Conservation (phyloP, 2,888 invertebrate genomes). For the Lithophane ornitopus region DNA sequence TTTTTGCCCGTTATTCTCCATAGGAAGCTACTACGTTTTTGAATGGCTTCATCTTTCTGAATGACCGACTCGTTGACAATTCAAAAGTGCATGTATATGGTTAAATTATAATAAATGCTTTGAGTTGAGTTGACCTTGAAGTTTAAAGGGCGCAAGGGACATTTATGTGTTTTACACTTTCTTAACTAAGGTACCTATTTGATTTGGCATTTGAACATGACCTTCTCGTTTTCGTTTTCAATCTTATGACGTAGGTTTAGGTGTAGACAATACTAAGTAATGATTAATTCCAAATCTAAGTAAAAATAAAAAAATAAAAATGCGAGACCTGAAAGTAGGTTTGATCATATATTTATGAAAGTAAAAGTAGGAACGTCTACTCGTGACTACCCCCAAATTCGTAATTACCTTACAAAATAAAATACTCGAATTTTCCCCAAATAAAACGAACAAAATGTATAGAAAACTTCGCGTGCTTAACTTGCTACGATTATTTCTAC, state of each 20-base stretch:
- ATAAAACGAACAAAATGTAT: constrained; percentile 37
- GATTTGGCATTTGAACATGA: not conserved
- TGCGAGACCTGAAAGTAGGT: not conserved
- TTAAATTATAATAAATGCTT: not conserved
- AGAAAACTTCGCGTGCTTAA: constrained; percentile 46
- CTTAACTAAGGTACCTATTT: not conserved
- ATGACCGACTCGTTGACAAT: not conserved
- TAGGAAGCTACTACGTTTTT: not conserved
- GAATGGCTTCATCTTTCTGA: not conserved
- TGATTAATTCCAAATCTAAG: not conserved
- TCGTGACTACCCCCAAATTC: constrained; percentile 19
- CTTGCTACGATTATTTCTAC: constrained; percentile 67
- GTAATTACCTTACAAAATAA: constrained; percentile 53
- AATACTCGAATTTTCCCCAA: constrained; percentile 35
- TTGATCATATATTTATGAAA: not conserved
- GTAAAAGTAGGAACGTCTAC: constrained; percentile 6
- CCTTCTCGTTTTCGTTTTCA: not conserved
- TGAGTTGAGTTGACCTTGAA: too few species aligned
- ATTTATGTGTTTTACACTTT: not conserved
- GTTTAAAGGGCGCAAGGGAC: not conserved
- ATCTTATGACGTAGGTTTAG: not conserved
- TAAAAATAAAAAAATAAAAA: not conserved
- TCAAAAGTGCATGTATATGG: not conserved
- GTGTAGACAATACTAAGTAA: not conserved
- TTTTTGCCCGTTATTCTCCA: too few species aligned